Base-by-base conservation (phyloP, 2,113 vertebrate species). In the Chamaea fasciata region DNA sequence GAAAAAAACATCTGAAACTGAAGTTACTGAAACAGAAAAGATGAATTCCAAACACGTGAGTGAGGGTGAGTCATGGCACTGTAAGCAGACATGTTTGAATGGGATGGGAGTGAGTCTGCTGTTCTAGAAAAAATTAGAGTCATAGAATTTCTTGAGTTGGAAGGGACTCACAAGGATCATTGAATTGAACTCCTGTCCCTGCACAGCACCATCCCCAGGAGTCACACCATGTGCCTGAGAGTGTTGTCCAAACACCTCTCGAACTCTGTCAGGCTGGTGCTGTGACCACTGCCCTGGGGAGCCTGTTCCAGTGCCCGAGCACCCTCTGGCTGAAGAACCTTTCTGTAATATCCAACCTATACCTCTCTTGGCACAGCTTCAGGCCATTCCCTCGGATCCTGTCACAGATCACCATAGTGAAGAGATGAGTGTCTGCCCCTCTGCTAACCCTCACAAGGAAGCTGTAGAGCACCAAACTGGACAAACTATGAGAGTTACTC, bases 171-270 rank as follows among this genome's bases (percentile, higher is more conserved):
- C 11, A 21, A 68, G 41, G 14, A 41, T 62, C 30, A 62, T 35
- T 0, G 0, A 39, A 53, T 22, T 22, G 7, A 68, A 4, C 41
- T 46, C 33, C 53, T 60, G 10, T 1, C 7, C 13, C 46, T 75
- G n/a, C 30, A 47, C 20, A 68, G 17, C 3, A 35, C 47, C 11
- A 53, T 67, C 8, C 27, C 52, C 60, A 46, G 21, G 33, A 68
- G 14, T 47, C 19, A n/a, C 52, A 16, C 19, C 20, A 2, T 27
- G 24, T 64, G 8, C 31, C 17, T 0, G 1, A 37, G 33, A 24
- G 5, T 24, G 21, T 1, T 28, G 28, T 39, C 18, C 69, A 67
- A 46, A 39, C 3, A 3, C 28, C 17, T 42, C 16, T 15, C 7
- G 9, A 39, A 2, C 28, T 59, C 77, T 30, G 6, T 15, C 46